A percentile compares a stretch with the other conserved stretches of the same genome.
Conservation (phyloP, 2,797 vertebrate species). For the Sebastes minor region DNA sequence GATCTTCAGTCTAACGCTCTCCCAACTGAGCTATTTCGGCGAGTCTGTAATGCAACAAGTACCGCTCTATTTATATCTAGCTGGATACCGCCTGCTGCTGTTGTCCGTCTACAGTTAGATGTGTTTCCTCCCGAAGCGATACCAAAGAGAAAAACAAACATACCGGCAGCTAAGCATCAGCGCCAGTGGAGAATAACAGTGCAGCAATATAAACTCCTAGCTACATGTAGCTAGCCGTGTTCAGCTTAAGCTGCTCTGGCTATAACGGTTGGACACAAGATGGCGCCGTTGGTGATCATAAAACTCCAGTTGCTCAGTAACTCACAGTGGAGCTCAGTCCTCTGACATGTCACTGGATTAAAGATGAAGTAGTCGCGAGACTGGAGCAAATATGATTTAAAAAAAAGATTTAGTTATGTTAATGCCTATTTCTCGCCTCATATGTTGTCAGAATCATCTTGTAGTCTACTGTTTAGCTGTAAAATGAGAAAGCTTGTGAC, state of each 20-base stretch:
- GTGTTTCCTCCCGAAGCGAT: background rate
- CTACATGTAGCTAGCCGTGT: background rate
- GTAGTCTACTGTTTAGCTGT: too few species aligned
- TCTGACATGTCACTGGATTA: background rate
- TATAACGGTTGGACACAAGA: slow-evolving; percentile 18
- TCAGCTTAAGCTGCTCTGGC: accelerated
- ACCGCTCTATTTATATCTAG: too few species aligned
- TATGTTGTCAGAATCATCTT: too few species aligned
- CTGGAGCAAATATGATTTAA: too few species aligned
- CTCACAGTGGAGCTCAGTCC: background rate
- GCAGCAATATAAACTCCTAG: background rate
- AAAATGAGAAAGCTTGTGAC: too few species aligned
- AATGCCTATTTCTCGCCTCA: too few species aligned
- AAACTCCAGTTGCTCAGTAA: background rate
- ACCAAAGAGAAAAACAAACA: too few species aligned
- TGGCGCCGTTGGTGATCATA: slow-evolving; percentile 20
- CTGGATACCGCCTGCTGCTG: background rate
- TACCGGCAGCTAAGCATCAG: background rate
- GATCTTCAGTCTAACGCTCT: slow-evolving; percentile 78
- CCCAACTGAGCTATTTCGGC: slow-evolving; percentile 80
- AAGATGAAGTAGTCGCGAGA: too few species aligned
- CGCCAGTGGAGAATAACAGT: accelerated
- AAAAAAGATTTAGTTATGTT: too few species aligned
- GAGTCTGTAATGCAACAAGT: too few species aligned
- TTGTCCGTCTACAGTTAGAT: background rate